Base-by-base conservation (phyloP, 2,797 vertebrate species). In the Botia kubotai region DNA sequence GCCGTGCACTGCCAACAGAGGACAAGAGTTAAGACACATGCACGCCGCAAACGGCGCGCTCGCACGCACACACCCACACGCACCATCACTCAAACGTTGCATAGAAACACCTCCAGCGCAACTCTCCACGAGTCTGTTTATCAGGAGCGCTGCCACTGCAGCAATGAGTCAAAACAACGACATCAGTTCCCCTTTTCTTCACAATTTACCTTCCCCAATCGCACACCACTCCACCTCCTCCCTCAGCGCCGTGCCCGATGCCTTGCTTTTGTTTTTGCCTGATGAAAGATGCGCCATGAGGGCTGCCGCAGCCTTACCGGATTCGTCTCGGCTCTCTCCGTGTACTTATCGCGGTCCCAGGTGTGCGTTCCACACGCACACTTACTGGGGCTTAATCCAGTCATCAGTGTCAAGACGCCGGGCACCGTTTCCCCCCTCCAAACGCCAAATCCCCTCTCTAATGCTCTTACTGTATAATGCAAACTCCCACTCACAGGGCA, bases 1-100 rank as follows among this genome's bases (percentile, higher is more conserved):
- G 92, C 98, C 98, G 87, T 99, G 97, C 92, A 99, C 98, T 99
- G 97, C 88, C 86, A 82, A 92, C 93, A 94, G 81, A 94, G 91
- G 90, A 90, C 88, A 88, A 87, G 88, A 84, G 84, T 94, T 91
- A 95, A 90, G 88, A 87, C 86, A 87, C 87, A 86, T 85, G 83
- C 82, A 86, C 21, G 77, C 84, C 78, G 86, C 82, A 85, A 86
- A 88, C 70, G 84, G 72, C 80, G 60, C 80, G 72, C 83, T 87
- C 84, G 23, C 23, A 26, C 23, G 23, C 23, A 26, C 23, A 26
- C 23, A 87, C 75, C 73, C 77, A 58, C 77, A 72, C 82, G 86
- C 83, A 85, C 58, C 82, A 80, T 89, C 77, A 75, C 7, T 5
- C 68, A 74, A 23, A 87, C 89, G 7, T 33, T 33, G 7, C 36